A percentile compares a stretch with the other conserved stretches of the same genome.
Evolutionary conservation across 1,140 invertebrate genomes (phyloP).

Genomic region (Aphis gossypii): DNA sequence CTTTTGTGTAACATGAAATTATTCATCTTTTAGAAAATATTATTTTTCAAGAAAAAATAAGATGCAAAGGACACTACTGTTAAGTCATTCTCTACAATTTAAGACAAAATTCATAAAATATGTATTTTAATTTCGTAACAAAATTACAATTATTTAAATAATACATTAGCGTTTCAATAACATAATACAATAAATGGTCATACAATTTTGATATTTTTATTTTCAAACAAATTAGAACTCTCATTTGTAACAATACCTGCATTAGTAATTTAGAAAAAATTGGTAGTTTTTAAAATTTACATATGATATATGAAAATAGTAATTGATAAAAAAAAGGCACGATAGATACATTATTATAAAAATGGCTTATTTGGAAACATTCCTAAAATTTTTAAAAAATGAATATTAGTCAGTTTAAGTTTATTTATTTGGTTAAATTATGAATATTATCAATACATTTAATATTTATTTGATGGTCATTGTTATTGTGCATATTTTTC

Average conservation of each 20-base stretch:
- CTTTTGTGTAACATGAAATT: no score
- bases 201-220: constrained; percentile 13
- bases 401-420: neutral
- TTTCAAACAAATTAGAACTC: neutral
- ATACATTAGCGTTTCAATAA: neutral
- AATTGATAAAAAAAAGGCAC: constrained; percentile 26
- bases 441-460: neutral
- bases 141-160: neutral
- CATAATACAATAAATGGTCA: neutral
- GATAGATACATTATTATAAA: neutral
- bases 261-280: neutral
- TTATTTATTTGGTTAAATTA: neutral
- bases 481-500: neutral
- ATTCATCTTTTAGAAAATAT: no score
- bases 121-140: constrained; percentile 1
- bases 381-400: neutral
- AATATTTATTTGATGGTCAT: neutral
- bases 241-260: constrained; percentile 24
- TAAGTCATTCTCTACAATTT: neutral
- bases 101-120: constrained; percentile 30
- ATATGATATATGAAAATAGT: constrained; percentile 2
- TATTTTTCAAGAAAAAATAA: no score
- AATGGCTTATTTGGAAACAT: neutral
- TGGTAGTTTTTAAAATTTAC: neutral
- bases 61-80: no score